phyloP scores from a whole-genome alignment of 2,797 vertebrate genomes.

The Carapus acus region DNA sequence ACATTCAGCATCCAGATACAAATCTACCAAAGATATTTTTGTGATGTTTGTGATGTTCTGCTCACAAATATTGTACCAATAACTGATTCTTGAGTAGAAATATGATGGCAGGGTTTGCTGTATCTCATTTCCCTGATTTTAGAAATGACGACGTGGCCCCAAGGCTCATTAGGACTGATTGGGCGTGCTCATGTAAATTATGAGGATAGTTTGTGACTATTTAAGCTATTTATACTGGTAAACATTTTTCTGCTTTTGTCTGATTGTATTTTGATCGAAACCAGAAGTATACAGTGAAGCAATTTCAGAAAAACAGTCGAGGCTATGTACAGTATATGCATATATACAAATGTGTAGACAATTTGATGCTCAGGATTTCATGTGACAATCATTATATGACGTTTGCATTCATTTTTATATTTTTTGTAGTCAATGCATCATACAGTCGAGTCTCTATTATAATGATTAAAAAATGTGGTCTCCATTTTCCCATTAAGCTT shows the following conservation, averaged over 20 bases:
- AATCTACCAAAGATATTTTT: constrained; percentile 62
- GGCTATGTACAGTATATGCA: constrained; percentile 16
- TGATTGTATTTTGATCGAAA: constrained; percentile 49
- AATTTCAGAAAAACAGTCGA: constrained; percentile 42
- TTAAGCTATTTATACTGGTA: constrained; percentile 78
- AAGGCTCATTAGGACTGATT: constrained; percentile 67
- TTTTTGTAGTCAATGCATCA: constrained; percentile 33
- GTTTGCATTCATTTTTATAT: constrained; percentile 47
- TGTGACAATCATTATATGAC: constrained; percentile 50
- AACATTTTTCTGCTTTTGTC: constrained; percentile 50
- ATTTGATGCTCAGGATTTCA: constrained; percentile 55
- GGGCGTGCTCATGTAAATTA: constrained; percentile 80
- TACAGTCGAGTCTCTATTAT: constrained; percentile 45
- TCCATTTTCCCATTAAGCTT: constrained; percentile 33
- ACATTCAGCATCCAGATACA: constrained; percentile 7
- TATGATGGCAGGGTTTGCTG: constrained; percentile 18
- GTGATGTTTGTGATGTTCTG: too few relatives aligned
- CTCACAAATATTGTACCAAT: constrained; percentile 21
- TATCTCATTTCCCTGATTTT: constrained; percentile 32
- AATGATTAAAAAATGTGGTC: constrained; percentile 54
- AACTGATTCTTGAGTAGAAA: constrained; percentile 5
- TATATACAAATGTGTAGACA: constrained; percentile 12
- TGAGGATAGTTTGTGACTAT: constrained; percentile 81
- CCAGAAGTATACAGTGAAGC: constrained; percentile 37
- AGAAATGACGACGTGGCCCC: constrained; percentile 54